Conservation (phyloP, 2,888 invertebrate species). For the Euplagia quadripunctaria region DNA sequence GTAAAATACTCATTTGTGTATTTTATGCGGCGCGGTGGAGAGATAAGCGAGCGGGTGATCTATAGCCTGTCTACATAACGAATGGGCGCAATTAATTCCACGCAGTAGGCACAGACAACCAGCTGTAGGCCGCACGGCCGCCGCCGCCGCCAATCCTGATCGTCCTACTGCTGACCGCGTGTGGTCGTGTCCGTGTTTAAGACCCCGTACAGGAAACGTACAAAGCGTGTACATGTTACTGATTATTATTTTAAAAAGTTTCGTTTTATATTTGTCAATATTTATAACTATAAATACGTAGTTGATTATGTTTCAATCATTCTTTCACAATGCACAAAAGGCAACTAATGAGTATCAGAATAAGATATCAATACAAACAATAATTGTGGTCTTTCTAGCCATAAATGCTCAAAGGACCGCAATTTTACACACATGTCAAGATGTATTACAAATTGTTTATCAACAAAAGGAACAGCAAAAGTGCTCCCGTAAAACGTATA, state of each 20-base stretch:
- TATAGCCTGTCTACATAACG: slow-evolving; percentile 35
- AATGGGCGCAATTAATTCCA: slow-evolving; percentile 44
- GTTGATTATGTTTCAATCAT: background rate
- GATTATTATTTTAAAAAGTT: background rate
- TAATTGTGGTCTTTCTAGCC: background rate
- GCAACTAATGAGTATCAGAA: background rate
- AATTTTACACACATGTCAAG: background rate
- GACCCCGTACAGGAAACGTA: background rate
- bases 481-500: background rate
- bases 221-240: slow-evolving; percentile 1
- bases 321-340: background rate
- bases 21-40: slow-evolving; percentile 6
- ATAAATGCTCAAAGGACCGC: background rate
- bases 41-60: slow-evolving; percentile 38
- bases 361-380: too few species aligned
- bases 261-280: background rate
- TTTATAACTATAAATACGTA: background rate
- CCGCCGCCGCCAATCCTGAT: background rate
- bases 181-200: background rate
- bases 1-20: slow-evolving; percentile 7
- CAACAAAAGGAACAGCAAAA: background rate
- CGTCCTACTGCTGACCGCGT: slow-evolving; percentile 10
- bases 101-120: background rate
- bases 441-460: background rate
- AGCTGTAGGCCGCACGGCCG: background rate